Conservation (phyloP, 2,113 vertebrate genomes). For the Daboia siamensis region DNA sequence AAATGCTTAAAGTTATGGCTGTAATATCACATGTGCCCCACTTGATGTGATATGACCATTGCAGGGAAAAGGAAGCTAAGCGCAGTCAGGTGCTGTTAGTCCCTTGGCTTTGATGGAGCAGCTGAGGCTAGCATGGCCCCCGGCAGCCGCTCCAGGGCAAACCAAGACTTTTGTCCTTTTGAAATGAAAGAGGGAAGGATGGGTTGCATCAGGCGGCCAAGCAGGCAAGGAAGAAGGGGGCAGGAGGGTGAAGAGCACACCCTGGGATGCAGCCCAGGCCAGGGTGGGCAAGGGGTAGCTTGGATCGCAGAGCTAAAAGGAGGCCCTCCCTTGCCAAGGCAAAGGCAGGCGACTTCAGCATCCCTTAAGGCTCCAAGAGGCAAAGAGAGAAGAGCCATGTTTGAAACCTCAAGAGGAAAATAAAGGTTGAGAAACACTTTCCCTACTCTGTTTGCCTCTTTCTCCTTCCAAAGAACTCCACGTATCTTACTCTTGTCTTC, state of each 20-base stretch:
- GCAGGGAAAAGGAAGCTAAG: slow-evolving; percentile 96
- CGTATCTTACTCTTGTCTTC: neutral
- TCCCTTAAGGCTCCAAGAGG: neutral
- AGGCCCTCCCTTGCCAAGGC: neutral
- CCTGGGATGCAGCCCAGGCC: neutral
- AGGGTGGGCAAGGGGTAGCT: neutral
- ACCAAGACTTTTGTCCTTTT: slow-evolving; percentile 87
- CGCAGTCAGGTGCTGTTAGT: slow-evolving; percentile 96
- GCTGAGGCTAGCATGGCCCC: slow-evolving; percentile 89
- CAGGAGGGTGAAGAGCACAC: neutral
- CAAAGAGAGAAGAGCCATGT: neutral
- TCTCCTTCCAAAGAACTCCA: neutral
- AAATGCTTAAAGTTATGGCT: slow-evolving; percentile 80
- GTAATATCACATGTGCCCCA: slow-evolving; percentile 86
- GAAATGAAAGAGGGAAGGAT: slow-evolving; percentile 78
- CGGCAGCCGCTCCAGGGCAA: slow-evolving; percentile 84
- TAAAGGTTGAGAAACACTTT: neutral
- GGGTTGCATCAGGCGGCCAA: neutral
- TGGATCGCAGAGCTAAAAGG: slow-evolving; percentile 29
- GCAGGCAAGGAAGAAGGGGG: neutral
- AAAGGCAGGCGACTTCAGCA: neutral
- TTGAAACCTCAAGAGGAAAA: no score
- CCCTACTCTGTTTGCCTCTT: neutral
- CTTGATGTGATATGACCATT: slow-evolving; percentile 95
- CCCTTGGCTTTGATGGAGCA: slow-evolving; percentile 85